Percentiles rank a stretch among this genome's conserved stretches.
phyloP scores from a whole-genome alignment of 2,113 vertebrate genomes.

The Neopipo cinnamomea region DNA sequence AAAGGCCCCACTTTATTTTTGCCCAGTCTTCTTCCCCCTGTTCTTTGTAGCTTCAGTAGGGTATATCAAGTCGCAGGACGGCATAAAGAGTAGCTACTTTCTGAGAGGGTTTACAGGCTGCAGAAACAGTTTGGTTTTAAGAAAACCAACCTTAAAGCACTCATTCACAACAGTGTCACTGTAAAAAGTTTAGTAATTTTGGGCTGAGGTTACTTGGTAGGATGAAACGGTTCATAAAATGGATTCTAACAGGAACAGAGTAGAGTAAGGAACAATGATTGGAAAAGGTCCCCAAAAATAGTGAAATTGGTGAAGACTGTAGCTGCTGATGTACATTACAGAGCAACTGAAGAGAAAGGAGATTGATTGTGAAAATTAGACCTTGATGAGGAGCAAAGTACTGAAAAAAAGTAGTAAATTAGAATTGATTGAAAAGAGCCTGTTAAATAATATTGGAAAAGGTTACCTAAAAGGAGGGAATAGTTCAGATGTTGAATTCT shows the following conservation, averaged over 20 bases:
- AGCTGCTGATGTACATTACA: not conserved
- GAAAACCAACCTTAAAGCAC: not conserved
- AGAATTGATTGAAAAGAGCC: not conserved
- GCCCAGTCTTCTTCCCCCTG: not conserved
- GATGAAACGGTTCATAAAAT: not conserved
- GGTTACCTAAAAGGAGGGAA: not conserved
- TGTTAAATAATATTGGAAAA: not conserved
- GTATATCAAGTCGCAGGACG: not conserved
- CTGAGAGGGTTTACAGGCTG: not conserved
- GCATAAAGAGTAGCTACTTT: not conserved
- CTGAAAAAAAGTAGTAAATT: not conserved
- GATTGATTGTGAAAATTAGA: not conserved
- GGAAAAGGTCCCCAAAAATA: not conserved
- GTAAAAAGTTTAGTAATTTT: not conserved
- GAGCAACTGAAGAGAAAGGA: not conserved
- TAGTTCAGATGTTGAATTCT: not conserved
- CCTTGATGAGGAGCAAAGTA: not conserved
- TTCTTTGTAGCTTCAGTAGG: not conserved
- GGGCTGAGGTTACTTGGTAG: not conserved
- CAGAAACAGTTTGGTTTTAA: not conserved
- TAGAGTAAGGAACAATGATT: not conserved
- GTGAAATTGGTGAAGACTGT: not conserved
- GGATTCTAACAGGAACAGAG: not conserved
- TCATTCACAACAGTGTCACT: not conserved
- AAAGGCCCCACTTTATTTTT: conserved; percentile 15